phyloP scores from a whole-genome alignment of 2,797 vertebrate genomes.

The Chrysocyon brachyurus region DNA sequence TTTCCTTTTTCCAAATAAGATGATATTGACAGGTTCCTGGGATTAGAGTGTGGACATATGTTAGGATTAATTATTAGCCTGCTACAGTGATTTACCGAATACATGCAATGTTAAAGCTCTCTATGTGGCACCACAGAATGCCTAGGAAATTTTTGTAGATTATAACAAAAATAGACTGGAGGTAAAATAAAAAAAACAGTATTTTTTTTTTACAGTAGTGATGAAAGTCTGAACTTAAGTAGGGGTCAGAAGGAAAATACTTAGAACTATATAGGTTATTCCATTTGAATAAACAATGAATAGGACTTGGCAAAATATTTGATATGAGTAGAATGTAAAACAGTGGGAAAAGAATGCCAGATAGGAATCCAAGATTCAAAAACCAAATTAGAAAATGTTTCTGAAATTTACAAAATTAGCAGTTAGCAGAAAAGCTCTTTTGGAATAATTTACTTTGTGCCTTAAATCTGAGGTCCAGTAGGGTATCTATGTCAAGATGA shows the following conservation, averaged over 20 bases:
- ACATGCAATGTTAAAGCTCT: not conserved
- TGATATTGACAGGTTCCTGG: not conserved
- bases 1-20: not conserved
- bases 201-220: not conserved
- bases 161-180: not conserved
- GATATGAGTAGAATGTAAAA: not conserved
- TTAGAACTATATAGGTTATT: not conserved
- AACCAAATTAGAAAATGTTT: not conserved
- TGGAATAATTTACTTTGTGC: not conserved
- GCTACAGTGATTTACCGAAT: not conserved
- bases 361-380: constrained; percentile 1
- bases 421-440: not conserved
- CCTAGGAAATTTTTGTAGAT: not conserved
- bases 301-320: not conserved
- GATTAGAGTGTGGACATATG: not conserved
- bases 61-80: not conserved
- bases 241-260: not conserved
- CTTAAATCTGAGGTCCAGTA: not conserved
- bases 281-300: not conserved
- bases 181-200: not conserved
- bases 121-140: not conserved
- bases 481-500: not conserved
- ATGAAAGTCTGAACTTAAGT: not conserved
- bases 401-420: not conserved
- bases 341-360: not conserved